Percentiles rank a stretch among this genome's conserved stretches.
These are phyloP conservation scores for Aeoliscus strigatus DNA, from an alignment of 2,797 vertebrate species.

Conservation along the genomic window DNA sequence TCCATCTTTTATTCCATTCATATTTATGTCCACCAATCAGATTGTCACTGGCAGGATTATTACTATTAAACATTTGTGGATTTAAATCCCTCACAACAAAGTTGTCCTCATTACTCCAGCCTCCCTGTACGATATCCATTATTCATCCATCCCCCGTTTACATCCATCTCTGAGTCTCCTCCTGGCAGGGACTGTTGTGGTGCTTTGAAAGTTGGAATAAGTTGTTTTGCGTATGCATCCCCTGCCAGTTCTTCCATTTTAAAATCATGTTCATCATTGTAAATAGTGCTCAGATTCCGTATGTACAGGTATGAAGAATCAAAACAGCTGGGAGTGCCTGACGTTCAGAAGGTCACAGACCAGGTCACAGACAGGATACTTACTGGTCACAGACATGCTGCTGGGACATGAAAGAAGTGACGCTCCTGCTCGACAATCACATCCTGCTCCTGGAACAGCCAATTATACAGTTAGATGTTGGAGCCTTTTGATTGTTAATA, in stretches of 20 bases:
- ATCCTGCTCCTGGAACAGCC: too few species aligned
- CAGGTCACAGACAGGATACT: too few species aligned
- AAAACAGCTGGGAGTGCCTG: too few species aligned
- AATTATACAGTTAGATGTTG: too few species aligned
- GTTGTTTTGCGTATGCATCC: slow-evolving; percentile 27
- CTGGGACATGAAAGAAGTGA: too few species aligned
- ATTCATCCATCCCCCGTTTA: slow-evolving; percentile 27
- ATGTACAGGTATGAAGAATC: too few species aligned
- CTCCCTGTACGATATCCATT: slow-evolving; percentile 28
- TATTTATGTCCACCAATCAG: slow-evolving; percentile 3
- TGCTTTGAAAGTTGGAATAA: slow-evolving; percentile 37
- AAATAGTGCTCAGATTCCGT: too few species aligned
- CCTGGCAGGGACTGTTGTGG: slow-evolving; percentile 15
- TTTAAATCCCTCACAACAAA: slow-evolving; percentile 21
- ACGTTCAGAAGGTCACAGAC: background rate
- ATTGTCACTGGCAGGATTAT: slow-evolving; percentile 3
- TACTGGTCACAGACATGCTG: too few species aligned
- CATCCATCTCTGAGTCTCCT: slow-evolving; percentile 11
- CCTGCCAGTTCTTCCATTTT: slow-evolving; percentile 28
- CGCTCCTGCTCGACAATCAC: too few species aligned
- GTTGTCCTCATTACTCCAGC: slow-evolving; percentile 26
- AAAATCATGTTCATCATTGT: slow-evolving; percentile 39
- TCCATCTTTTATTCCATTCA: too few species aligned
- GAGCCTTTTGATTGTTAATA: too few species aligned
- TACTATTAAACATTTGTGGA: slow-evolving; percentile 17